These are phyloP conservation scores for Drosophila sulfurigaster DNA, from an alignment of 1,140 invertebrate genomes.

Conservation along the genomic window DNA sequence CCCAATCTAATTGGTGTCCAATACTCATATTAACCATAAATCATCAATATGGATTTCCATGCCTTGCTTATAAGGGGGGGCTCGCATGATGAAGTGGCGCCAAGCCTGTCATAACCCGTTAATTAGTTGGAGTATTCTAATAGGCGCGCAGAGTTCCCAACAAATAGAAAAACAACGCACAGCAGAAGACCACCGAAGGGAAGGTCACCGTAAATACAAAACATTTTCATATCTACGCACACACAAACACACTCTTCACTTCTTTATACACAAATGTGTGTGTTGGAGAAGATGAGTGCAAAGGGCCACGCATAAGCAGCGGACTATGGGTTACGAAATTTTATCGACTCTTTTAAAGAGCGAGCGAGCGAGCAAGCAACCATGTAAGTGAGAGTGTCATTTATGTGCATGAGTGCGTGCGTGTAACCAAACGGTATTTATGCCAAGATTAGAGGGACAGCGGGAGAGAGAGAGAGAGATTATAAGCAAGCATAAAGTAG, in stretches of 20 bases:
- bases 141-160: constrained; percentile 68
- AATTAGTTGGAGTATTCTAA: constrained; percentile 84
- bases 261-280: constrained; percentile 40
- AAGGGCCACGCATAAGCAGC: constrained; percentile 58
- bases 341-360: constrained; percentile 51
- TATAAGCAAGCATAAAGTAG: constrained; percentile 6
- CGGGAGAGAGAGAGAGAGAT: constrained; percentile 2
- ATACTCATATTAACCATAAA: constrained; percentile 9
- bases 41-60: constrained; percentile 25
- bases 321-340: constrained; percentile 47
- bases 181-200: constrained; percentile 29
- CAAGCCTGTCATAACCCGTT: constrained; percentile 82
- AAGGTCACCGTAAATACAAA: constrained; percentile 29
- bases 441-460: constrained; percentile 29
- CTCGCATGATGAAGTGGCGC: constrained; percentile 71
- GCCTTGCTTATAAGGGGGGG: constrained; percentile 33
- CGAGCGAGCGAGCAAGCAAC: constrained; percentile 2
- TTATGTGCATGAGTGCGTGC: constrained; percentile 15
- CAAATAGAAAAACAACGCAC: constrained; percentile 11
- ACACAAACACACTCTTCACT: constrained; percentile 33
- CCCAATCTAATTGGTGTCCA: background rate
- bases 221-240: constrained; percentile 17
- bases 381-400: constrained; percentile 27
- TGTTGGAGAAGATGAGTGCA: constrained; percentile 37
- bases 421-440: constrained; percentile 23